Base-by-base conservation (phyloP, 1,140 invertebrate genomes). In the Meloidogyne floridensis region DNA sequence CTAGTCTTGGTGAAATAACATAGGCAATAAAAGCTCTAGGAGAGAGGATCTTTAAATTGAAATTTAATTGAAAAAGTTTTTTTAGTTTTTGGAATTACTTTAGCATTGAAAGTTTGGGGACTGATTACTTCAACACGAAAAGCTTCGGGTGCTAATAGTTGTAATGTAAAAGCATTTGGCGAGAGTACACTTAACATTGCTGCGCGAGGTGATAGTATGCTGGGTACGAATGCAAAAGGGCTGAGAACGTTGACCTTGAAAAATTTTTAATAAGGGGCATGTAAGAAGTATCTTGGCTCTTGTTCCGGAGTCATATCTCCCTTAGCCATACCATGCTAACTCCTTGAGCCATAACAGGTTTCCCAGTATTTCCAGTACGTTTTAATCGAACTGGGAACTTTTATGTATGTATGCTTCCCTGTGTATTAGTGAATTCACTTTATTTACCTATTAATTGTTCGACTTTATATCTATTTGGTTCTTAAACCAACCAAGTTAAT, bases 151-250 rank as follows among this genome's bases (percentile, higher is more conserved):
- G 80, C 59, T n/a, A 81, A 54, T 69, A 77, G 11, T 15, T 65
- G 43, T 15, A 43, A 10, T 13, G 9, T 20, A 54, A 82, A 73
- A 4, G 80, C 81, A 20, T 59, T 70, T 20, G 81, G 81, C 20
- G 81, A 82, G n/a, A 82, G 56, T 42, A 82, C 71, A 70, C 53
- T 72, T 9, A 70, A 81, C 11, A 81, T 74, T 4, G 73, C 72
- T 9, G 81, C 65, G n/a, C 79, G 69, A 7, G 81, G 81, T 11
- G 71, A 75, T 47, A 82, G 65, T 65, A 82, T 80, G 2, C 15
- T 15, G 1, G 81, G 71, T 51, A 43, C 47, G 51, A 82, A 82
- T 11, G 81, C 81, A 7, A 18, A 20, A 42, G 81, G 81, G 56
- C 81, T 82, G 10, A 82, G 47, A 47, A 47, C 47, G 47, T 47